A percentile compares a stretch with the other conserved stretches of the same genome.
These are phyloP conservation scores for Cosmorhoe ocellata DNA, from an alignment of 2,888 invertebrate genomes.

Conservation along the genomic window DNA sequence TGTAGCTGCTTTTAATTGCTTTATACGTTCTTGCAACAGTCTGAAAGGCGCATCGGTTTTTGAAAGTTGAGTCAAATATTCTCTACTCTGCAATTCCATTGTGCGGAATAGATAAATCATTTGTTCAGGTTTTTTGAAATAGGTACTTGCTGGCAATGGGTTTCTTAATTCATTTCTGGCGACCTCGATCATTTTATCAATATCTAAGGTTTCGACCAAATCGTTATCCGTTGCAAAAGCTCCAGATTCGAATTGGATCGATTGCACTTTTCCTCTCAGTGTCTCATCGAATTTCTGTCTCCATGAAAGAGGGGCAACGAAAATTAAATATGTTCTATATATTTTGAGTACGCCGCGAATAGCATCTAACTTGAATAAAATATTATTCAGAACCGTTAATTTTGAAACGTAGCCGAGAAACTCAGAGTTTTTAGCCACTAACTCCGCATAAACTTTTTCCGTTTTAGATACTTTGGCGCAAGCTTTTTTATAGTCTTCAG, in stretches of 20 bases:
- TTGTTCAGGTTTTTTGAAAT: slow-evolving; percentile 61
- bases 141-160: slow-evolving; percentile 57
- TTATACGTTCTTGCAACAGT: slow-evolving; percentile 58
- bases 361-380: slow-evolving; percentile 71
- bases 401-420: slow-evolving; percentile 61
- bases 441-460: slow-evolving; percentile 60
- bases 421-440: slow-evolving; percentile 61
- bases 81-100: slow-evolving; percentile 76
- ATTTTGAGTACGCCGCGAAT: slow-evolving; percentile 65
- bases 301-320: slow-evolving; percentile 72
- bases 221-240: slow-evolving; percentile 69
- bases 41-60: slow-evolving; percentile 64
- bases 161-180: slow-evolving; percentile 62
- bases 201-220: slow-evolving; percentile 65
- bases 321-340: slow-evolving; percentile 68
- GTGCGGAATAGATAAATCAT: slow-evolving; percentile 70
- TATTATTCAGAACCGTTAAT: slow-evolving; percentile 64
- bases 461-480: slow-evolving; percentile 59
- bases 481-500: slow-evolving; percentile 74
- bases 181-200: slow-evolving; percentile 66
- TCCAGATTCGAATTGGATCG: slow-evolving; percentile 68
- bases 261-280: slow-evolving; percentile 54
- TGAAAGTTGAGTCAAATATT: slow-evolving; percentile 68
- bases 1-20: slow-evolving; percentile 59
- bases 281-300: slow-evolving; percentile 67